These are phyloP conservation scores for Cepphus grylle DNA, from an alignment of 2,113 vertebrate species.

Conservation along the genomic window DNA sequence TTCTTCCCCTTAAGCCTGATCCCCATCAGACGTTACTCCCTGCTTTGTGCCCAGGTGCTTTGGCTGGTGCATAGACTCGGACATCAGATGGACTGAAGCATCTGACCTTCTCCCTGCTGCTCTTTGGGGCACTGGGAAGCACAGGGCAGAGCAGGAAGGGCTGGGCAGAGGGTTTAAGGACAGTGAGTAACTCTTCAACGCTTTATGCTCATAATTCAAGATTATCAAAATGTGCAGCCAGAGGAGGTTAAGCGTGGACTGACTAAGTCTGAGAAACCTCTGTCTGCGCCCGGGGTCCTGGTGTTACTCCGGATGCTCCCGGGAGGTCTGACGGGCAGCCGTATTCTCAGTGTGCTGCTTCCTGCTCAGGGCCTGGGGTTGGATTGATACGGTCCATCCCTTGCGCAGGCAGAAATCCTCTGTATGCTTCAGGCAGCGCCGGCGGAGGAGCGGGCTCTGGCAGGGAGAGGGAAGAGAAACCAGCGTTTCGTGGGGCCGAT, in stretches of 20 bases:
- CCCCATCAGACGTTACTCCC: neutral
- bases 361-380: neutral
- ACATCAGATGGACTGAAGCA: rapidly evolving
- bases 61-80: rapidly evolving
- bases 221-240: neutral
- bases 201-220: neutral
- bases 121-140: neutral
- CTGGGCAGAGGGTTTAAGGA: neutral
- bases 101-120: neutral
- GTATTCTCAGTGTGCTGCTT: neutral
- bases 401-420: neutral
- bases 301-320: neutral
- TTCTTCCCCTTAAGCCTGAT: neutral
- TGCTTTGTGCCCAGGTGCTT: neutral
- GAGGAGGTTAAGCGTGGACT: neutral
- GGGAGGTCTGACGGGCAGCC: neutral
- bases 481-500: neutral
- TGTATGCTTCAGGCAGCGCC: neutral
- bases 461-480: neutral
- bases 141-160: neutral
- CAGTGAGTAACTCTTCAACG: neutral
- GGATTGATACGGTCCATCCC: neutral
- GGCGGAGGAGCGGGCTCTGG: neutral
- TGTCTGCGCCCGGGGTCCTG: neutral
- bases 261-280: neutral